Percentiles rank a stretch among this genome's conserved stretches.
These are phyloP conservation scores for Vidua chalybeata DNA, from an alignment of 2,113 vertebrate genomes.

Conservation along the genomic window DNA sequence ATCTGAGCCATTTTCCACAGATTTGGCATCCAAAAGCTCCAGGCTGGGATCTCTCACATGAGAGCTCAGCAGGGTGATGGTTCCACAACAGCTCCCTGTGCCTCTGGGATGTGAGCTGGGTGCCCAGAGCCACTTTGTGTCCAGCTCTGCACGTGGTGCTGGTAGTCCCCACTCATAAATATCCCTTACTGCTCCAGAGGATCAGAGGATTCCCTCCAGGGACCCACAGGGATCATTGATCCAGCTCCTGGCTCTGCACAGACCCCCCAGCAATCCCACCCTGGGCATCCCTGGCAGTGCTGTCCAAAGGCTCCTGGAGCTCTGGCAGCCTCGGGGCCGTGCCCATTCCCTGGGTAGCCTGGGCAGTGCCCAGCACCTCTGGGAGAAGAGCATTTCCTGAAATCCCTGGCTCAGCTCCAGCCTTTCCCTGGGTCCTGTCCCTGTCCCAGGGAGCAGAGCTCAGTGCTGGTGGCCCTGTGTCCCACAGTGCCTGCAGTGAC, in stretches of 20 bases:
- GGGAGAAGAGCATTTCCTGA: background rate
- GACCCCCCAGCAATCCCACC: background rate
- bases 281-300: fast-evolving
- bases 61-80: background rate
- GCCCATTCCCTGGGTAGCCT: background rate
- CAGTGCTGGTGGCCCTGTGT: background rate
- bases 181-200: background rate
- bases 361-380: background rate
- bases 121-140: background rate
- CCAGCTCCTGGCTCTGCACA: background rate
- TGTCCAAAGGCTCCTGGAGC: background rate
- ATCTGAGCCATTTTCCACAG: background rate
- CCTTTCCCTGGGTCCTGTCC: fast-evolving
- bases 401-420: background rate
- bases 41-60: background rate
- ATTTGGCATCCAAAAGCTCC: background rate
- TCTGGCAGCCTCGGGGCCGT: background rate
- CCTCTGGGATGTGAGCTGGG: background rate
- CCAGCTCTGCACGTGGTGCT: background rate
- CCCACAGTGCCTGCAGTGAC: fast-evolving
- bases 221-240: background rate
- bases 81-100: background rate
- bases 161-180: background rate
- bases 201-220: background rate
- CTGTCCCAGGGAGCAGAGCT: background rate